Base-by-base conservation (phyloP, 2,888 invertebrate species). In the Dicyrtomina minuta region DNA sequence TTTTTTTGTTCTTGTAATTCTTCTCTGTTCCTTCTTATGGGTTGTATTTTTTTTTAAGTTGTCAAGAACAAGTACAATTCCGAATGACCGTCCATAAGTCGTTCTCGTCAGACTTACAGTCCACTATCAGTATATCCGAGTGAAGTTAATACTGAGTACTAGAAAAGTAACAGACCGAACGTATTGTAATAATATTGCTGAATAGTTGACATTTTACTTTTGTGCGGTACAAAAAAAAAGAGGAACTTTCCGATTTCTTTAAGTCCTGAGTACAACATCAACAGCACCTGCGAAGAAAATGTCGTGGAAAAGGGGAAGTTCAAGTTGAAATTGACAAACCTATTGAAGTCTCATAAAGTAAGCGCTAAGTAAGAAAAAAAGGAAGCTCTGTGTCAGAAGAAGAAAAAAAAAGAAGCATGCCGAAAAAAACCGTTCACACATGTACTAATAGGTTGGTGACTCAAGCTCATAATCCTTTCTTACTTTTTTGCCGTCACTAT, bases 351-450 rank as follows among this genome's bases (percentile, higher is more conserved):
- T 56, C 56, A 39, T 56, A 56, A 56, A 56, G 56, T n/a, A 26
- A 26, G 56, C 26, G 56, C 33, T 56, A 24, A 56, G 55, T 55
- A 22, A 55, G 55, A 26, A 27, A 56, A 17, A 20, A 49, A 56
- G 39, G 22, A 56, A 24, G n/a, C n/a, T n/a, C n/a, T n/a, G n/a
- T n/a, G n/a, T n/a, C n/a, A n/a, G n/a, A n/a, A n/a, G n/a, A 56
- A 27, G 56, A 44, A 44, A 44, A 44, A 44, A 44, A 13, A 44
- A 44, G 15, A 44, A 44, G n/a, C 15, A 44, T n/a, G 55, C 44
- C 61, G 46, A 27, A 61, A 61, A 61, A 44, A 61, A 61, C 26
- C 61, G 46, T 61, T 61, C 61, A 61, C 61, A 61, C 61, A 61
- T 44, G 24, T 61, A 61, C 61, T 61, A 61, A 61, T 61, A 46